These are phyloP conservation scores for Apogon talboti DNA, from an alignment of 2,797 vertebrate genomes.

Conservation along the genomic window DNA sequence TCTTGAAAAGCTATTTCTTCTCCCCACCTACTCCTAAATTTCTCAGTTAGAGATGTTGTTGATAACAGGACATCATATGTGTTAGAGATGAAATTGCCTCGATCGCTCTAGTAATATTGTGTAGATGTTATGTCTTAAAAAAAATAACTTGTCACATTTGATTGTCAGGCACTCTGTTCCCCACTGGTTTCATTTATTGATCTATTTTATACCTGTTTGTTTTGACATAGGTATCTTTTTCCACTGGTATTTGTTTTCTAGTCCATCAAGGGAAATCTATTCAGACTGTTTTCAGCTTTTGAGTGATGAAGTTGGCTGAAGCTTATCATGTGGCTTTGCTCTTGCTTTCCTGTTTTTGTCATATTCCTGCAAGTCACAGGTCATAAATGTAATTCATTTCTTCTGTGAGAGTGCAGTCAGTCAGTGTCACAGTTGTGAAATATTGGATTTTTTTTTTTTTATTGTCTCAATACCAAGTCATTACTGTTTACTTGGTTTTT, in stretches of 20 bases:
- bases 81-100: no score
- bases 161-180: neutral
- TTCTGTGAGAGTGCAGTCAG: neutral
- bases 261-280: constrained; percentile 12
- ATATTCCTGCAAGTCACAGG: constrained; percentile 17
- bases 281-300: constrained; percentile 7
- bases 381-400: constrained; percentile 21
- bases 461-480: neutral
- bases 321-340: constrained; percentile 1
- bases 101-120: neutral
- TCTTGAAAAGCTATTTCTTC: no score
- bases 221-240: neutral
- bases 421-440: constrained; percentile 3
- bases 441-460: constrained; percentile 6
- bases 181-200: neutral
- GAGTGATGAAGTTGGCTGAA: constrained; percentile 7
- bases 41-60: no score
- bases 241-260: constrained; percentile 16
- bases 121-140: neutral
- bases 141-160: neutral
- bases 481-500: neutral
- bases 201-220: constrained; percentile 10
- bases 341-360: constrained; percentile 18
- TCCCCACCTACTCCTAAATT: no score
- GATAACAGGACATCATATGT: no score